Evolutionary conservation across 1,140 invertebrate genomes (phyloP), one percentile per base, ranked within the genome.

Genomic region (Drosophila guanche): DNA sequence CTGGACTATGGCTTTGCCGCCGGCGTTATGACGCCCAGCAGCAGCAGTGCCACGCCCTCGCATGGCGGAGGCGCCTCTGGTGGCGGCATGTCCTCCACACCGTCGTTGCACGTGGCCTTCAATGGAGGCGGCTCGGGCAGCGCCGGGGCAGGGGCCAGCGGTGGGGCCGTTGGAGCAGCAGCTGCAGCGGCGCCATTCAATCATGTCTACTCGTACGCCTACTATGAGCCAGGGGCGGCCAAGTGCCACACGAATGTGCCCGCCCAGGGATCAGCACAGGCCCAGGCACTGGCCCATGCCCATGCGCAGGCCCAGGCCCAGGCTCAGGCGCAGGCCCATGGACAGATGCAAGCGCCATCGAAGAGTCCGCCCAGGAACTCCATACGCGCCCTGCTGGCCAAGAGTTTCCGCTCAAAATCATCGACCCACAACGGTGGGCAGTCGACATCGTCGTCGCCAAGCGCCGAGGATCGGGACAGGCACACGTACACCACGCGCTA

Each of bases 401-500:
- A 91, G 55, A 89, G 88, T 47, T 81, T 88, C 66, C 79, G 88
- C 54, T 91, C 78, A 8, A 90, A 89, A 69, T 83, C 83, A 29
- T 70, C 66, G 43, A 81, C 67, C 57, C 86, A 80, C 41, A 66
- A 63, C 29, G 76, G 76, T 22, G 79, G 74, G 0, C 79, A 91
- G 37, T 83, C 79, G 10, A 80, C 80, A 0, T 89, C 76, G 27
- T 88, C 77, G 8, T 84, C 89, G 45, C 75, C 83, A 1, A 77
- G 77, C 23, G 68, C 90, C 46, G 90, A 90, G 58, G 90, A 91
- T 48, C 83, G 92, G 71, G 81, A 86, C 20, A 46, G 92, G 59
- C 95, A 96, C 79, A 95, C 95, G 42, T 96, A 95, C 77, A 94
- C 96, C 22, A 96, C 95, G 5, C 93, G 95, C 62, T 96, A 96